Conservation (phyloP, 1,140 invertebrate genomes). For the Leptopilina clavipes region DNA sequence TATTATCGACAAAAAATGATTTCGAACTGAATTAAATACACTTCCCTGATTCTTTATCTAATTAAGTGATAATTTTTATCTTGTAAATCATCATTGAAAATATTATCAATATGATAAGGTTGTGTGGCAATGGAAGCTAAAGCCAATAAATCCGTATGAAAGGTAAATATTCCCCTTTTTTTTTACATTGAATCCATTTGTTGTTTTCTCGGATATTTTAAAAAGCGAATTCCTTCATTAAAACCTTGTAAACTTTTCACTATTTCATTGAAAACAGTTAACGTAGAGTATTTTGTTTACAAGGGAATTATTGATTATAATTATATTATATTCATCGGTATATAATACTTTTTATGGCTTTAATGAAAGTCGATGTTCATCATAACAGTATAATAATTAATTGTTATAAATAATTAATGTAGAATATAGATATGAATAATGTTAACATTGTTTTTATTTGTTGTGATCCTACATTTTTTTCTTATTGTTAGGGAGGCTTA, state of each 20-base stretch:
- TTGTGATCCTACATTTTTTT: too few species aligned
- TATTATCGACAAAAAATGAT: neutral
- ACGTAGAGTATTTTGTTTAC: neutral
- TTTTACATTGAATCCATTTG: neutral
- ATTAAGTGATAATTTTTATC: conserved; percentile 7
- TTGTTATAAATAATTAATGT: too few species aligned
- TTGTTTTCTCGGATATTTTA: neutral
- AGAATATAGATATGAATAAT: too few species aligned
- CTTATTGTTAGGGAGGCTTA: too few species aligned
- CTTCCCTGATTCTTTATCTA: neutral
- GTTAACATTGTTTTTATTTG: too few species aligned
- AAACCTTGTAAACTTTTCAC: neutral
- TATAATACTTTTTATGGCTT: too few species aligned
- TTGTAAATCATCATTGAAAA: conserved; percentile 1
- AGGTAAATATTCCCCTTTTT: neutral
- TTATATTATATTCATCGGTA: too few species aligned
- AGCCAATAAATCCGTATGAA: conserved; percentile 8
- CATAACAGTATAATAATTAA: too few species aligned
- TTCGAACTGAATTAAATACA: neutral
- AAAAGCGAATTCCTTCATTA: neutral
- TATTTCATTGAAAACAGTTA: neutral
- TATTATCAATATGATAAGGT: conserved; percentile 16
- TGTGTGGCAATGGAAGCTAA: neutral
- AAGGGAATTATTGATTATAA: too few species aligned
- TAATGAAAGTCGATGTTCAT: too few species aligned